Evolutionary conservation across 2,113 vertebrate species (phyloP), one percentile per base, ranked within the genome.

Genomic region (Opisthocomus hoazin): DNA sequence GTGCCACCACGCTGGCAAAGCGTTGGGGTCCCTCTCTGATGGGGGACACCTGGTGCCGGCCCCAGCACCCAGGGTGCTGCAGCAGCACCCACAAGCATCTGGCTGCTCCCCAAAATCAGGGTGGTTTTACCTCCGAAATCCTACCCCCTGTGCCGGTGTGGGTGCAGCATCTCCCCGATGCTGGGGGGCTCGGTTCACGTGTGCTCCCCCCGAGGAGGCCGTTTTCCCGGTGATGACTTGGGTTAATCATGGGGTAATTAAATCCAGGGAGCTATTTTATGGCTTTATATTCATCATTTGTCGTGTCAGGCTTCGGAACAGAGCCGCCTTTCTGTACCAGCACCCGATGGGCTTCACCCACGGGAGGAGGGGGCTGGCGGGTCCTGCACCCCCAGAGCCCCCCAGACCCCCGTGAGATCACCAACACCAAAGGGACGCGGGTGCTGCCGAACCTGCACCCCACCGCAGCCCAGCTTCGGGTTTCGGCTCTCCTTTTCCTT

Each of bases 341-440:
- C 77, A 10, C 43, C 51, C 20, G 4, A 7, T 0, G 10, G 64
- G 13, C 16, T 27, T 6, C 18, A 6, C 22, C 15, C 65, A 1
- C 10, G 4, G 57, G 10, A 16, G 66, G 20, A 21, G 16, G 24
- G 41, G 5, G 66, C 36, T 16, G 66, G 46, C 1, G 3, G 4
- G 1, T n/a, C 71, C n/a, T 6, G 4, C 15, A 24, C 1, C 54
- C 51, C 43, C 80, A 3, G 4, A 41, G 30, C 10, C 30, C 10
- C 10, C 60, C 17, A 3, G 4, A 2, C 4, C 37, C 46, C 20
- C 9, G 5, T 0, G n/a, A 12, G 41, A 6, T 6, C 27, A 18
- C 8, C 5, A 41, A 15, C 48, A 39, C 68, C 54, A 29, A 29
- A 45, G 83, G 53, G 45, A 10, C 3, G 29, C 4, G 3, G 30